Percentiles rank a stretch among this genome's conserved stretches.
These are phyloP conservation scores for Melierax canorus DNA, from an alignment of 2,113 vertebrate species.

Conservation along the genomic window DNA sequence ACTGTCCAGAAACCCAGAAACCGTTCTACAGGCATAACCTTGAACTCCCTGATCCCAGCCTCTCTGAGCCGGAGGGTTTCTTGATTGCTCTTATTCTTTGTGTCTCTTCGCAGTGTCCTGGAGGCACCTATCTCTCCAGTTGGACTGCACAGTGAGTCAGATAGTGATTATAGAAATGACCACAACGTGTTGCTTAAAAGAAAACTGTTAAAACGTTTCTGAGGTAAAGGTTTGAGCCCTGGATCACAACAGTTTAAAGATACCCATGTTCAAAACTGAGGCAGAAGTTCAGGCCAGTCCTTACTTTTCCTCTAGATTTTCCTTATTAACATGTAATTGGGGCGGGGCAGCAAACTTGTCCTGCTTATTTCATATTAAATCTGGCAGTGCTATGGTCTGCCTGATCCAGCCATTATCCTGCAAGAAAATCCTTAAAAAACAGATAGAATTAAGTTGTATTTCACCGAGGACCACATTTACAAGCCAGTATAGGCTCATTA, in stretches of 20 bases:
- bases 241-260: neutral
- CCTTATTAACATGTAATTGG: neutral
- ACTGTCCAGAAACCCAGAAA: neutral
- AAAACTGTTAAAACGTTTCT: neutral
- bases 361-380: neutral
- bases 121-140: neutral
- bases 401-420: neutral
- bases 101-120: neutral
- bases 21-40: rapidly evolving
- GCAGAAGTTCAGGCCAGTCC: neutral
- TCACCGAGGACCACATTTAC: neutral
- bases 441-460: neutral
- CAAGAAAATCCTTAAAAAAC: neutral
- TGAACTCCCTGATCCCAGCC: neutral
- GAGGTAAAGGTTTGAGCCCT: neutral
- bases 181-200: neutral
- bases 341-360: neutral
- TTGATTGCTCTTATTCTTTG: neutral
- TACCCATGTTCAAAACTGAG: neutral
- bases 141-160: neutral
- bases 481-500: neutral
- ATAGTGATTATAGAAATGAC: neutral
- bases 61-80: neutral
- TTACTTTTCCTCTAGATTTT: neutral
- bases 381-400: neutral